Conservation (phyloP, 2,888 invertebrate species). For the Andrena bicolor region DNA sequence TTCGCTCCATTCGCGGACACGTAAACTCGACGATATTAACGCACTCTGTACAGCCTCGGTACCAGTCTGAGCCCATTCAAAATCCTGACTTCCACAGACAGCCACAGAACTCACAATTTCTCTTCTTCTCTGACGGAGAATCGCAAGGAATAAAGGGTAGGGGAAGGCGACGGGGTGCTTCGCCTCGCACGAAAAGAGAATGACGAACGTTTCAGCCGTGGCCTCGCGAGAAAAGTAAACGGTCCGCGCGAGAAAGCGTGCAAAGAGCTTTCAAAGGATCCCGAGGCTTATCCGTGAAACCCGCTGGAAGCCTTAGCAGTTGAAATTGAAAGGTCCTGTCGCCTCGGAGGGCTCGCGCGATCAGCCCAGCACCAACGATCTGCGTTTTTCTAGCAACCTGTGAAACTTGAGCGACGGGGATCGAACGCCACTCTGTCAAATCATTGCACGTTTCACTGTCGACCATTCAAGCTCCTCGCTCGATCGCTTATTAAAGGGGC, state of each 20-base stretch:
- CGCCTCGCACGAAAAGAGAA: constrained; percentile 6
- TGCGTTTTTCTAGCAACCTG: constrained; percentile 6
- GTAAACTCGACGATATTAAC: neutral
- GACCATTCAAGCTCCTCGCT: neutral
- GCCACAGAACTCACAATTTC: neutral
- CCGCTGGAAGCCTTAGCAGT: constrained; percentile 46
- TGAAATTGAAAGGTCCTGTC: constrained; percentile 57
- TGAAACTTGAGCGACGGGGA: constrained; percentile 27
- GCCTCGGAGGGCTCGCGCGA: constrained; percentile 18
- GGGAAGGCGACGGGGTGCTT: neutral
- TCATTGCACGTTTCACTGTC: constrained; percentile 17
- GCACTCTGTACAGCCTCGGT: neutral
- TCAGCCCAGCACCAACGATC: constrained; percentile 12
- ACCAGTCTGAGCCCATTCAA: neutral
- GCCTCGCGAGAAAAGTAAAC: constrained; percentile 39
- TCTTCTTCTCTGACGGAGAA: neutral
- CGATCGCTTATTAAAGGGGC: neutral
- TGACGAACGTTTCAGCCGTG: constrained; percentile 1
- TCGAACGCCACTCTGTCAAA: constrained; percentile 13
- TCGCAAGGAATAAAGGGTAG: neutral
- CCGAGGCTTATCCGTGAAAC: constrained; percentile 50
- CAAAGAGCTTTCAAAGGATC: constrained; percentile 58
- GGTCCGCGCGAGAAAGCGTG: constrained; percentile 22
- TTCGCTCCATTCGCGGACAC: constrained; percentile 10
- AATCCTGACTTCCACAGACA: neutral